Base-by-base conservation (phyloP, 2,113 vertebrate species). In the Nesoenas mayeri region DNA sequence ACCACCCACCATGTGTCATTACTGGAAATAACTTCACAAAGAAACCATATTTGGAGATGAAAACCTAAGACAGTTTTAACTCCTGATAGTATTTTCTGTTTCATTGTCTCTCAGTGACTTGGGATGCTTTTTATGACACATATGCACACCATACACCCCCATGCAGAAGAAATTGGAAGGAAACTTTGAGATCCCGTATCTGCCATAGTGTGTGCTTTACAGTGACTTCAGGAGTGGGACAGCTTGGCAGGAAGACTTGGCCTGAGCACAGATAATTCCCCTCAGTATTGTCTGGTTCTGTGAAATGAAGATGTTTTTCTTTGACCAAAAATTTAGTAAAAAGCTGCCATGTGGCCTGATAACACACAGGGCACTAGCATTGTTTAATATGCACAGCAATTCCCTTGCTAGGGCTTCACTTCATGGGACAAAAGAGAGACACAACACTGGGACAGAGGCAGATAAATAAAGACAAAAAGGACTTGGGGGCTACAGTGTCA, bases 1-100 rank as follows among this genome's bases (percentile, higher is more conserved):
- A 74, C 92, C 83, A 88, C 91, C 95, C 79, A 95, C 93, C 65
- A 91, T 31, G 83, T 89, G 89, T 89, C 69, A 83, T 67, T 51
- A 74, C 83, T 92, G 69, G 89, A 96, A 96, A 95, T 88, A 95
- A 71, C 91, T 95, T 53, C 77, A 93, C 91, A 95, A 91, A 97
- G 77, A 95, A 92, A 84, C 38, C 38, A 48, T 65, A 71, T 84
- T 88, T 84, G 72, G 38, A 74, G 77, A 12, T 84, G 64, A 92
- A 84, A 92, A 75, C 21, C 48, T 40, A 84, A 51, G 50, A 62
- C 34, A 86, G 79, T 51, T 93, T 75, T 95, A 84, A 85, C 42
- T 91, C 47, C 56, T 70, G 10, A 44, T 10, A 92, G 11, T 12
- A 78, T 53, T 56, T 25, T 83, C 22, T 88, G 6, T 67, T 91